Percentiles rank a stretch among this genome's conserved stretches.
These are phyloP conservation scores for Yoshiicerus persimilis DNA, from an alignment of 1,140 invertebrate genomes.

Conservation along the genomic window DNA sequence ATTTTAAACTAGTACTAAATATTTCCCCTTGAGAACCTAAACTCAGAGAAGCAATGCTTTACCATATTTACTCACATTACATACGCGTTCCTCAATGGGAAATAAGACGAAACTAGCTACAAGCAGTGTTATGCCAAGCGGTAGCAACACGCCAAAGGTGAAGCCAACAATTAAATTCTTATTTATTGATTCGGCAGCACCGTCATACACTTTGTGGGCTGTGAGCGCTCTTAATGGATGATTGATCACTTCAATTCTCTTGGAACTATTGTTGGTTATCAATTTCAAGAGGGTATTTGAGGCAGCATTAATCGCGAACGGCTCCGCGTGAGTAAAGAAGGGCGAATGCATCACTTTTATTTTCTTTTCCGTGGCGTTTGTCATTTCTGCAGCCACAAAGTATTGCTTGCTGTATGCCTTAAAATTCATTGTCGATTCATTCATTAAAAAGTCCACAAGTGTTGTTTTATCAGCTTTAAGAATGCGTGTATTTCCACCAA, in stretches of 20 bases:
- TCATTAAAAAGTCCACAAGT: neutral
- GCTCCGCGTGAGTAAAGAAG: conserved; percentile 67
- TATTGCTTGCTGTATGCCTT: conserved; percentile 32
- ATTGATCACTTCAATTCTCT: too few species aligned
- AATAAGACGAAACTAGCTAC: conserved; percentile 74
- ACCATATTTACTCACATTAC: conserved; percentile 56
- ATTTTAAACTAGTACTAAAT: too few species aligned
- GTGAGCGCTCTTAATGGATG: conserved; percentile 64
- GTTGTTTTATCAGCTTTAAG: neutral
- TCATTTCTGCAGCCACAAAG: conserved; percentile 42
- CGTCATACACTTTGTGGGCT: conserved; percentile 37
- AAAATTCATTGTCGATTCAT: neutral
- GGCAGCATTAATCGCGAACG: conserved; percentile 62
- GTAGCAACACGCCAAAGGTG: conserved; percentile 49
- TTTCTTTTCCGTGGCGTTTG: neutral
- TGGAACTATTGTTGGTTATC: conserved; percentile 55
- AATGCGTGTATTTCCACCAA: neutral
- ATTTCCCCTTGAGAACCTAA: too few species aligned
- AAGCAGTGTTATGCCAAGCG: conserved; percentile 60
- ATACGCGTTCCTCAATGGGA: conserved; percentile 62
- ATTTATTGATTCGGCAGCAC: conserved; percentile 26
- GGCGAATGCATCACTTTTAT: conserved; percentile 56
- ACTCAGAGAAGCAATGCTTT: too few species aligned
- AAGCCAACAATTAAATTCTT: neutral
- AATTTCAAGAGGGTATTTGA: conserved; percentile 60